Evolutionary conservation across 2,797 vertebrate genomes (phyloP), one percentile per base, ranked within the genome.

Genomic region (Sphenopsis melanotis): DNA sequence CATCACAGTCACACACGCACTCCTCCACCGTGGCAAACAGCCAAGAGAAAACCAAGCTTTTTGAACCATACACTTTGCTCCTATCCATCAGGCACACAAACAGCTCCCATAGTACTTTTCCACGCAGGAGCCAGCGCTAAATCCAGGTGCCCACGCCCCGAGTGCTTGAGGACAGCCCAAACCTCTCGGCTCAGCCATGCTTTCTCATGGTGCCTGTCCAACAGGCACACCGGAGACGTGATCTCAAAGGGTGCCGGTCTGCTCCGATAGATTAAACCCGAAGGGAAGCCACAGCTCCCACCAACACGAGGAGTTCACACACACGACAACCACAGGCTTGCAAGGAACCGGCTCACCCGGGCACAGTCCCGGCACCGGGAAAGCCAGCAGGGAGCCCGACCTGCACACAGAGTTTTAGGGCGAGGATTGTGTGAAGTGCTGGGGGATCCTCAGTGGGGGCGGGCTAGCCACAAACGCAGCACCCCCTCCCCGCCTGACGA

Each of bases 391-490:
- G 22, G 17, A 55, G 69, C 55, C 17, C 37, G 15, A 16, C 12
- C 27, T 0, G 12, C 53, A 3, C 23, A 17, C 5, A 4, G 23
- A 72, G 42, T 29, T 93, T 34, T 23, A 5, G 16, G 12, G 12
- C 1, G 3, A 71, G 12, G 4, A 3, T 0, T 12, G 14, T 2
- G 4, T 0, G 5, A 0, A 15, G 41, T 4, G 14, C 27, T 17
- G 23, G 3, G 19, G 17, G 34, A 37, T 8, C 18, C 12, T 11
- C 24, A 6, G 26, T 1, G 9, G 1, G 2, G 3, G 2, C 5
- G 7, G 6, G 5, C 19, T 12, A 11, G 2, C 53, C 32, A 6
- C 36, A 37, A 52, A 32, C 17, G 3, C 46, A 41, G 34, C 53
- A 27, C 3, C 12, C 11, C 18, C 30, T 41, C 10, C 61, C 55